Percentiles rank a stretch among this genome's conserved stretches.
Evolutionary conservation across 2,888 invertebrate species (phyloP).

Genomic region (Dolomedes plantarius): DNA sequence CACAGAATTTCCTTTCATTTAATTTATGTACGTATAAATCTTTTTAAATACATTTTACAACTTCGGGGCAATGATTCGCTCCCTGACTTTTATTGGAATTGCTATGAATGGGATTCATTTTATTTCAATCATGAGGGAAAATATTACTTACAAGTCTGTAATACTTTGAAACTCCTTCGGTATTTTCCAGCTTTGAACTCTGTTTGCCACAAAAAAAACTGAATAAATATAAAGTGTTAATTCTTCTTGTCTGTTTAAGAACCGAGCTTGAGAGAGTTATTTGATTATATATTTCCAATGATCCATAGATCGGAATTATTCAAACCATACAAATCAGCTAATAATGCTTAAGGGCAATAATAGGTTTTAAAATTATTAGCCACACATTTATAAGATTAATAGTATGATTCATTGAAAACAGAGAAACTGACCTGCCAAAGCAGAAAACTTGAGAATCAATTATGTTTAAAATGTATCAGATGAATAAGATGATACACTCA

Average conservation of each 20-base stretch:
- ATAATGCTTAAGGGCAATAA: neutral
- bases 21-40: neutral
- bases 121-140: neutral
- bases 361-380: too few species aligned
- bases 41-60: slow-evolving; percentile 11
- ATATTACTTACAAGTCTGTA: neutral
- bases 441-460: too few species aligned
- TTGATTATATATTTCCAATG: neutral
- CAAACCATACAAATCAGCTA: neutral
- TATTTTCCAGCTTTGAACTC: neutral
- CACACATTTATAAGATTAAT: too few species aligned
- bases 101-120: neutral
- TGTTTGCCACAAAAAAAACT: neutral
- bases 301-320: neutral
- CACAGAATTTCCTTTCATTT: neutral
- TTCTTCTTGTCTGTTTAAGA: neutral
- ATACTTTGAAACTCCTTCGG: neutral
- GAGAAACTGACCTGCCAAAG: too few species aligned
- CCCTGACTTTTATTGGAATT: neutral
- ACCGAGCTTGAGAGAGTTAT: neutral
- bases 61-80: neutral
- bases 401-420: too few species aligned
- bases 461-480: too few species aligned
- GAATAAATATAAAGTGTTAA: neutral
- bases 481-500: too few species aligned